Base-by-base conservation (phyloP, 2,113 vertebrate genomes). In the Poeciliopsis occidentalis region DNA sequence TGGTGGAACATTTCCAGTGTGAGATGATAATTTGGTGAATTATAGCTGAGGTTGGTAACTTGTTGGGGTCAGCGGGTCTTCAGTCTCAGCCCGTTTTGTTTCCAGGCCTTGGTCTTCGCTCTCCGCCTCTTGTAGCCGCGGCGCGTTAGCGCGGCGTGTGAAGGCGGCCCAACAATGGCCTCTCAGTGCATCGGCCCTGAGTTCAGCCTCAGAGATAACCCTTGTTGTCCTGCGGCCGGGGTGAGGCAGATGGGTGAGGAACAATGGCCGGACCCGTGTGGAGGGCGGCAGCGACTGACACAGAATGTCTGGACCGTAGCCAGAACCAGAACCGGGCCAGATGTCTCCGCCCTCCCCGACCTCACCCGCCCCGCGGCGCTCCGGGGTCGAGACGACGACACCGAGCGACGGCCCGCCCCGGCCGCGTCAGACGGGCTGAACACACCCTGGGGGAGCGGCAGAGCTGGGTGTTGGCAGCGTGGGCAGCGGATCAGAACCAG, bases 261-360 rank as follows among this genome's bases (percentile, higher is more conserved):
- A 99, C 98, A 99, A 99, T 98, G 95, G 95, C 87, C 80, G 78
- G 69, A 91, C 92, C 96, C 93, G 91, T 93, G 87, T 93, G 90
- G 96, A 95, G 93, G 94, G 93, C 96, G 89, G 96, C 94, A 95
- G 96, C 94, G 98, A 97, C 98, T 97, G 97, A 96, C 96, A 96
- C 94, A 95, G 96, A 97, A 97, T 96, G 95, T 92, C 93, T 97
- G 97, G 97, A 95, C 79, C 0, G 57, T 62, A 11, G 93, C 97
- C 97, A 97, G 86, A 91, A 90, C 94, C 94, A 94, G 93, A 95
- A 47, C 44, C 44, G 19, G 15, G 4, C 15, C 44, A 47, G 44
- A 19, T 17, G 17, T 47, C 12, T 34, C 44, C 3, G 12, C 29
- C 76, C 82, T 85, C 93, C 93, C 93, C 89, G 94, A 95, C 91